Conservation (phyloP, 2,888 invertebrate species). For the Phortica okadai region DNA sequence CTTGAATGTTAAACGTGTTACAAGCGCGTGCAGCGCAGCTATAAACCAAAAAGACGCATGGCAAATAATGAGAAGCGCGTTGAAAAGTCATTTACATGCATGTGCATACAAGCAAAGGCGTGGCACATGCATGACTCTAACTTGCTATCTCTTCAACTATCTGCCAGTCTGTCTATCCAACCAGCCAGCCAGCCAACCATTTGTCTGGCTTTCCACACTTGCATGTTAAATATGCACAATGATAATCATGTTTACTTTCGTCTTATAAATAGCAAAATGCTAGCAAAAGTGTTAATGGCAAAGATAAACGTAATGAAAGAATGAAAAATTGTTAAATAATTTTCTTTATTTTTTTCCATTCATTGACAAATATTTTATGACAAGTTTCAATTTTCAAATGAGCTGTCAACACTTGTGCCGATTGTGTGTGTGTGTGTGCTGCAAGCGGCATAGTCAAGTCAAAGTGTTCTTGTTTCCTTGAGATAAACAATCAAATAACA, state of each 20-base stretch:
- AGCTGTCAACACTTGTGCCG: conserved; percentile 62
- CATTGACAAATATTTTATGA: conserved; percentile 1
- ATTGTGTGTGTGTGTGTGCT: conserved; percentile 47
- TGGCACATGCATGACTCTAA: background rate
- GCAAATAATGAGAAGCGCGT: background rate
- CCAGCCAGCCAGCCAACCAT: background rate
- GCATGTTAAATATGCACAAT: background rate
- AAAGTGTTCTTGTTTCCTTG: background rate
- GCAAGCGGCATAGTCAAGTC: background rate
- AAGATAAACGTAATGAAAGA: conserved; percentile 9
- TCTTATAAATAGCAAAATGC: conserved; percentile 14
- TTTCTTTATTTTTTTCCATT: background rate
- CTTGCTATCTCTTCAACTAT: background rate
- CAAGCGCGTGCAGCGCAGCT: background rate
- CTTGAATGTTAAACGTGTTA: conserved; percentile 8
- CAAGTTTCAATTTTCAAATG: conserved; percentile 31
- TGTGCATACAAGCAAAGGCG: conserved; percentile 4
- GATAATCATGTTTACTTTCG: conserved; percentile 18
- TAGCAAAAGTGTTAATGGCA: conserved; percentile 18
- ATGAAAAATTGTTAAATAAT: conserved; percentile 16
- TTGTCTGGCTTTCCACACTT: background rate
- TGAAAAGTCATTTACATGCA: background rate
- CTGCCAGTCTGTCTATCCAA: background rate
- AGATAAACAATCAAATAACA: background rate
- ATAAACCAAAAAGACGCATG: background rate